Percentiles rank a stretch among this genome's conserved stretches.
Conservation (phyloP, 2,797 vertebrate species). For the Parambassis ranga region DNA sequence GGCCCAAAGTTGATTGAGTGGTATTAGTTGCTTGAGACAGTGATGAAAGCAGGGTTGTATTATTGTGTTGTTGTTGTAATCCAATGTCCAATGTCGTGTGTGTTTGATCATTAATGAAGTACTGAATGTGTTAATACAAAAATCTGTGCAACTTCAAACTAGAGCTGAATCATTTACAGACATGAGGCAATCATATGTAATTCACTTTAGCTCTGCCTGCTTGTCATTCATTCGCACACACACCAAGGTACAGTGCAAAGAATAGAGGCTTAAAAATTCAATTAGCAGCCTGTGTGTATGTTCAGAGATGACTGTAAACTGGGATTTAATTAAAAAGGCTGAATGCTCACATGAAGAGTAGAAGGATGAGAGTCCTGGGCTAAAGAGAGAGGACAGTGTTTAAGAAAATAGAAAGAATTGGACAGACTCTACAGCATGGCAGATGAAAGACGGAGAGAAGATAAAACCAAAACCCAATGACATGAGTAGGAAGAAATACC, state of each 20-base stretch:
- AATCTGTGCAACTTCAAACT: no score
- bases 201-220: not conserved
- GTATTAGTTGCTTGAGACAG: not conserved
- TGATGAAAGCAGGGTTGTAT: no score
- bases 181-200: not conserved
- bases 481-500: no score
- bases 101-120: no score
- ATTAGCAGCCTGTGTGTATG: constrained; percentile 41
- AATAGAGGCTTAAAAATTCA: constrained; percentile 59
- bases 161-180: not conserved
- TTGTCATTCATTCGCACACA: not conserved
- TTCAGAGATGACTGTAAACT: constrained; percentile 34
- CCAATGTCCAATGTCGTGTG: no score
- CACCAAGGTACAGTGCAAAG: constrained; percentile 51
- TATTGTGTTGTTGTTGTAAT: no score
- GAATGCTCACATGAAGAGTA: constrained; percentile 6
- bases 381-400: not conserved
- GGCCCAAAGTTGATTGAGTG: not conserved
- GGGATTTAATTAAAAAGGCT: constrained; percentile 58
- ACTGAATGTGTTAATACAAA: no score
- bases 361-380: not conserved
- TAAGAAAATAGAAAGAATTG: not conserved
- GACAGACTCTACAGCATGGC: not conserved
- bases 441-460: no score
- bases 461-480: no score